Evolutionary conservation across 37 sponge, comb jelly and placozoan species (phyloP), one percentile per base, ranked within the genome.

Genomic region (Ephydatia muelleri): DNA sequence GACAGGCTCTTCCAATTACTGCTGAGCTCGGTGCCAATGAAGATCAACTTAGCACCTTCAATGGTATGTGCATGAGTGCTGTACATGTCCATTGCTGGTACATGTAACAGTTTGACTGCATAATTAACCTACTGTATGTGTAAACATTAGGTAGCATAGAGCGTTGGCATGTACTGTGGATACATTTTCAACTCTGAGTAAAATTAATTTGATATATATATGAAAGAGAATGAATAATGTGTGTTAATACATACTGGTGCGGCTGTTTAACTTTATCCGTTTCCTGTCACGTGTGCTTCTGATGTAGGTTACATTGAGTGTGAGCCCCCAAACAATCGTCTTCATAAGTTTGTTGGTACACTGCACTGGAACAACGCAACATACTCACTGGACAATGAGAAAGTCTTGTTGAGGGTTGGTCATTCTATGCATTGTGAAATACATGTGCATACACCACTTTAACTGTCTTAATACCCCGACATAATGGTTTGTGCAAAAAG

Each of bases 261-360:
- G n/a, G n/a, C n/a, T n/a, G n/a, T n/a, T n/a, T n/a, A n/a, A n/a
- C n/a, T n/a, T n/a, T n/a, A n/a, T n/a, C n/a, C n/a, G n/a, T n/a
- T n/a, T n/a, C n/a, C n/a, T 43, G 8, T 43, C 8, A 43, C 43
- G 3, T 84, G 1, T 77, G 29, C 12, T 84, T 27, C 23, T 21
- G n/a, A 14, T 76, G 32, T 37, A 97, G 98, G 95, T 26, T 83
- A 86, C 49, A 79, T 97, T 73, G 86, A 81, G 33, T 98, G 96
- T 77, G 97, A 97, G 40, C 84, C 88, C 30, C 99, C 99, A 3
- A 99, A 99, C 89, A 99, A 99, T 84, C 77, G 91, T 67, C 79
- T 99, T 19, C 91, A 97, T 86, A 96, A 95, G 88, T 99, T 95
- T 91, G 93, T 96, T 13, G 99, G 99, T 11, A 81, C 89, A 0